Evolutionary conservation across 1,140 invertebrate genomes (phyloP).

Genomic region (Amyelois transitella): DNA sequence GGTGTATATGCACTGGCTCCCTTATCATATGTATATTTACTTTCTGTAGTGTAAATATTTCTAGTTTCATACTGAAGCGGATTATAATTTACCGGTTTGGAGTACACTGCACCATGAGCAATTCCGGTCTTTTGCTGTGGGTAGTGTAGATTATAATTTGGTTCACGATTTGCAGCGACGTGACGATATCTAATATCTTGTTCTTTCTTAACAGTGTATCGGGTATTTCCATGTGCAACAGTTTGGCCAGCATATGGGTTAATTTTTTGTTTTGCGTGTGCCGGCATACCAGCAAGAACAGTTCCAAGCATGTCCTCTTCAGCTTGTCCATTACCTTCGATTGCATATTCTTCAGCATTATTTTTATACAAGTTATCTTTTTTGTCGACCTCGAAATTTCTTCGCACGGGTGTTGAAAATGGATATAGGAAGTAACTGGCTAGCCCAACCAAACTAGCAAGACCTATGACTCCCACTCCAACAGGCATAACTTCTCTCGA

Average conservation of each 20-base stretch:
- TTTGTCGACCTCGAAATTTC: slow-evolving; percentile 79
- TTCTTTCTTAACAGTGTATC: slow-evolving; percentile 60
- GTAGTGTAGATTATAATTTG: slow-evolving; percentile 56
- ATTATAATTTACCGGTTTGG: slow-evolving; percentile 59
- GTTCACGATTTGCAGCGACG: slow-evolving; percentile 53
- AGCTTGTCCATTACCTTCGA: slow-evolving; percentile 77
- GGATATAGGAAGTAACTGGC: slow-evolving; percentile 86
- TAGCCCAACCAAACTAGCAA: slow-evolving; percentile 81
- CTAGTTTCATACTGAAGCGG: slow-evolving; percentile 58
- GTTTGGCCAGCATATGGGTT: slow-evolving; percentile 69
- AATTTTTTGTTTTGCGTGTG: slow-evolving; percentile 61
- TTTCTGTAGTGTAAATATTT: slow-evolving; percentile 56
- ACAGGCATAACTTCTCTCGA: slow-evolving; percentile 87
- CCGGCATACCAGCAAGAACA: slow-evolving; percentile 82
- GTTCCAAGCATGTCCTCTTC: slow-evolving; percentile 85
- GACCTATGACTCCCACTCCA: slow-evolving; percentile 82
- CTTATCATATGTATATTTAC: slow-evolving; percentile 42
- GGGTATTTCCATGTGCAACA: slow-evolving; percentile 31
- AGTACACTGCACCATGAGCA: slow-evolving; percentile 66
- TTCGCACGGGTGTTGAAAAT: slow-evolving; percentile 78
- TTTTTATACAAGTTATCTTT: slow-evolving; percentile 79
- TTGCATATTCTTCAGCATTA: slow-evolving; percentile 78
- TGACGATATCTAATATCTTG: slow-evolving; percentile 68
- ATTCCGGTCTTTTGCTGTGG: slow-evolving; percentile 68
- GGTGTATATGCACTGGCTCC: slow-evolving; percentile 35